Evolutionary conservation across 2,797 vertebrate species (phyloP).

Genomic region (Heliangelus exortis): DNA sequence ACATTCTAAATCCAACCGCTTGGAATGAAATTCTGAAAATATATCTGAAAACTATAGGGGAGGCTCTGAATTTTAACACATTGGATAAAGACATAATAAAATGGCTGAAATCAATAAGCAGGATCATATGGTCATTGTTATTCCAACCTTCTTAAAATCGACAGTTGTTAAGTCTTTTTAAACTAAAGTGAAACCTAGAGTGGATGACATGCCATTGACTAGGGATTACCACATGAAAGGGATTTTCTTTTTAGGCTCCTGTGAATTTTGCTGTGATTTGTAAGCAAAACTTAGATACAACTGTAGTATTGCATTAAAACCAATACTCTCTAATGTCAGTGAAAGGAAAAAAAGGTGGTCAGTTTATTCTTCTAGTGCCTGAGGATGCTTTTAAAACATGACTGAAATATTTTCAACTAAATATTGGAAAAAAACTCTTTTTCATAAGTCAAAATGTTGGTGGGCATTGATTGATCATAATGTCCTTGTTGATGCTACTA

Average conservation of each 20-base stretch:
- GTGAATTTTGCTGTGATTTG: background rate
- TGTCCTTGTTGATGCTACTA: background rate
- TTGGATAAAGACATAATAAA: constrained; percentile 54
- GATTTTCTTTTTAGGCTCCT: constrained; percentile 20
- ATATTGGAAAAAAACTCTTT: background rate
- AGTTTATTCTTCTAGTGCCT: background rate
- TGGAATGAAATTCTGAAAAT: background rate
- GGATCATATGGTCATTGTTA: constrained; percentile 34
- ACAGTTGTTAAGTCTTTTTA: constrained; percentile 42
- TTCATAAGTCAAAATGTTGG: background rate
- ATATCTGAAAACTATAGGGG: background rate
- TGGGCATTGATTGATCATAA: background rate
- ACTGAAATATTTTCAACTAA: background rate
- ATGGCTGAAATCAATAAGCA: constrained; percentile 56
- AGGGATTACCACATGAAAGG: background rate
- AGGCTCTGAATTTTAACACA: constrained; percentile 31
- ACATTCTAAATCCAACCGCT: background rate
- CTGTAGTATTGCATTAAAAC: background rate
- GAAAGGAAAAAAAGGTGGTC: background rate
- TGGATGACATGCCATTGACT: constrained; percentile 1
- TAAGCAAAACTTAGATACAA: constrained; percentile 3
- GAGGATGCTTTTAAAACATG: background rate
- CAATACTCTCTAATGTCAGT: background rate
- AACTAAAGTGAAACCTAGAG: constrained; percentile 38
- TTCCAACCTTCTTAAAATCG: constrained; percentile 39